Conservation (phyloP, 2,888 invertebrate genomes). For the Diaphora mendica region DNA sequence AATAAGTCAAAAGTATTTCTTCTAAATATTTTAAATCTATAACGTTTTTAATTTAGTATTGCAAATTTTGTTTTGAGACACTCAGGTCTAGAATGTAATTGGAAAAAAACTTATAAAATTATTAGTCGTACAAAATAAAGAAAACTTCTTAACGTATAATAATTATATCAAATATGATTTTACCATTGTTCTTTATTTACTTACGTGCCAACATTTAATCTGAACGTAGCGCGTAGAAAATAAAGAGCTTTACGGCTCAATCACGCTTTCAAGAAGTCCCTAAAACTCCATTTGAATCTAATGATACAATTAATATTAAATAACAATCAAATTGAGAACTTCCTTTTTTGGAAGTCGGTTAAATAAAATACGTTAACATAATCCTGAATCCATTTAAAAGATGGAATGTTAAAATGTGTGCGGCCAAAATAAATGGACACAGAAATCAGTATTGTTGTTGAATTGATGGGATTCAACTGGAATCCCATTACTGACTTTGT, state of each 20-base stretch:
- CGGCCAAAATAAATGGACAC: slow-evolving; percentile 31
- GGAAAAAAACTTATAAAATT: too few species aligned
- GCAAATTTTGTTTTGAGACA: too few species aligned
- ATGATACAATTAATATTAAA: not conserved
- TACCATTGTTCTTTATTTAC: not conserved
- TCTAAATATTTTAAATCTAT: too few species aligned
- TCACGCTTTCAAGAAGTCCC: not conserved
- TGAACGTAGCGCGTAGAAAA: too few species aligned
- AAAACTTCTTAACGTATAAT: too few species aligned
- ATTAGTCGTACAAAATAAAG: too few species aligned
- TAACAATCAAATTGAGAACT: too few species aligned
- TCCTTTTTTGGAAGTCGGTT: too few species aligned
- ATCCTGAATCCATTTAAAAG: slow-evolving; percentile 34
- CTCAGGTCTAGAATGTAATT: too few species aligned
- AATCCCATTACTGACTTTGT: slow-evolving; percentile 57
- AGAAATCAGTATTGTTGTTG: slow-evolving; percentile 55
- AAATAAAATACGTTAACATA: slow-evolving; percentile 25
- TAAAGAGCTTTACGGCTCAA: not conserved
- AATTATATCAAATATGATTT: too few species aligned
- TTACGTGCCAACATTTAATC: not conserved
- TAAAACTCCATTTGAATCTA: not conserved
- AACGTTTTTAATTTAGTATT: too few species aligned
- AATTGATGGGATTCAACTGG: slow-evolving; percentile 56
- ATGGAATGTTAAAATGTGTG: slow-evolving; percentile 37
- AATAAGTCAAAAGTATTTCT: not conserved